Conservation (phyloP, 2,797 vertebrate species). For the Lithobates pipiens region DNA sequence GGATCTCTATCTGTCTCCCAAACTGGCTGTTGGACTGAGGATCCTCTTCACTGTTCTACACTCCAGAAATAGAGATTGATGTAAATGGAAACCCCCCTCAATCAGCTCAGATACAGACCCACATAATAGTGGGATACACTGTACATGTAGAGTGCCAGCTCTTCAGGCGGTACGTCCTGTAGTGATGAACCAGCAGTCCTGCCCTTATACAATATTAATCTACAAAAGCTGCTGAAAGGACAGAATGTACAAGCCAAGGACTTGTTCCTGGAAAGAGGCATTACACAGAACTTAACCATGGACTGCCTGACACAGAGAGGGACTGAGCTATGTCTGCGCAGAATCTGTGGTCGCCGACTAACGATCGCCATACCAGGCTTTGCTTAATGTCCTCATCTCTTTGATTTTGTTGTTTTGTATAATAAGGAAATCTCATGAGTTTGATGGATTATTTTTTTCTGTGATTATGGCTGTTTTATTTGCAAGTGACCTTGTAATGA, state of each 20-base stretch:
- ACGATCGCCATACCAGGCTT: background rate
- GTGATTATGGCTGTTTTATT: conserved; percentile 14
- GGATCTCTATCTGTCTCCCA: too few species aligned
- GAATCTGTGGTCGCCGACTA: background rate
- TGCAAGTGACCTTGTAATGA: conserved; percentile 33
- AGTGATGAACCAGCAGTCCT: conserved; percentile 25
- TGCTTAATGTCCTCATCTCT: background rate
- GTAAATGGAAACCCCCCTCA: background rate
- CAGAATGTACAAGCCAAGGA: conserved; percentile 34
- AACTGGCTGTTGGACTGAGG: too few species aligned
- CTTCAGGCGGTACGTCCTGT: conserved; percentile 24
- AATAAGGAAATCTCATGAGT: background rate
- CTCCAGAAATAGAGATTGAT: too few species aligned
- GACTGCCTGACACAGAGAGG: background rate
- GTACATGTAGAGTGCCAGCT: conserved; percentile 29
- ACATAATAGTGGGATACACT: too few species aligned
- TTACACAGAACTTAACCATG: conserved; percentile 18
- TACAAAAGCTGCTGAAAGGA: conserved; percentile 36
- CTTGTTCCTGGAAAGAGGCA: conserved; percentile 45
- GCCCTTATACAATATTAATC: conserved; percentile 55
- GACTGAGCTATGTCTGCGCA: background rate
- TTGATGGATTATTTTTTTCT: background rate
- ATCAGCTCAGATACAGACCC: background rate
- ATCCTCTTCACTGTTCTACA: too few species aligned
- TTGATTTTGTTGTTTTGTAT: background rate